Evolutionary conservation across 2,888 invertebrate species (phyloP), one percentile per base, ranked within the genome.

Genomic region (Glaucopsyche alexis): DNA sequence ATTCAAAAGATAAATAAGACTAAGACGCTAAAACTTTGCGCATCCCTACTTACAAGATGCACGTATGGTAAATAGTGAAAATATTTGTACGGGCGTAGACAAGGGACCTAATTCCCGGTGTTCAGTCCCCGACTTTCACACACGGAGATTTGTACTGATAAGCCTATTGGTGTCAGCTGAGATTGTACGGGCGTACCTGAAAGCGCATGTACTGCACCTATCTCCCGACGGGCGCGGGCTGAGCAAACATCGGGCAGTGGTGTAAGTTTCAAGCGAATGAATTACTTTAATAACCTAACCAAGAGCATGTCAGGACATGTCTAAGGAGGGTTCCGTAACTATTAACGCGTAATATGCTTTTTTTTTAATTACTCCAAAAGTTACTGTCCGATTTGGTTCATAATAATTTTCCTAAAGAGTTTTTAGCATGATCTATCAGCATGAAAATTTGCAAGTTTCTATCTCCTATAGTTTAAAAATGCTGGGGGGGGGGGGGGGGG

Each of bases 171-270:
- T 92, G 91, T 87, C 91, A 89, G 89, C 86, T 84, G 84, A 87
- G 89, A 90, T 88, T 87, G 87, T 87, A 81, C 84, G 81, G 87
- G 82, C 82, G 87, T 85, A 88, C 86, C 90, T 91, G 90, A 91
- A 91, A 89, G 91, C 88, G 90, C 89, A 88, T 91, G 91, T 91
- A 90, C 87, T 86, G 87, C 86, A 88, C 89, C 91, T 91, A 91
- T 91, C 90, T 89, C 80, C 78, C 83, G 88, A 90, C 88, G 87
- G 88, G 84, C 84, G 86, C 83, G 88, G 89, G 86, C 90, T 90
- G 85, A 87, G 87, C 90, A 91, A 91, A 91, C 87, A 90, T 84
- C 82, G 79, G 66, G 42, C 5, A 8, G 75, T 80, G 65, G 76
- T 75, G 77, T 75, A 72, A 78, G 83, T 82, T 73, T 29, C 75